Evolutionary conservation across 2,797 vertebrate species (phyloP).

Genomic region (Cichlasoma orientale): DNA sequence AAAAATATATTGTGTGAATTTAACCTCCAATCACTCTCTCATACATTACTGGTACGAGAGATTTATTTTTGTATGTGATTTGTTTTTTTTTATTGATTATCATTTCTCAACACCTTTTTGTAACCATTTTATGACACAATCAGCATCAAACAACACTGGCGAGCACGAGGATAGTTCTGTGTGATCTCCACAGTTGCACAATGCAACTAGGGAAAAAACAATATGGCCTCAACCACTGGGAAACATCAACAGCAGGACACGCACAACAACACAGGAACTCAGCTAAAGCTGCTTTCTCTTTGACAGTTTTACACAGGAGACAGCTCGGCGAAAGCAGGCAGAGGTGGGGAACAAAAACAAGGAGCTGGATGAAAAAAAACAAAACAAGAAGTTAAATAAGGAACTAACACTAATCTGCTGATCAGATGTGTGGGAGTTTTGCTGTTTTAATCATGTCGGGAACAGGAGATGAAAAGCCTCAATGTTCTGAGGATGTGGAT

Average conservation of each 20-base stretch:
- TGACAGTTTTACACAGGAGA: neutral
- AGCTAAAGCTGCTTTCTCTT: neutral
- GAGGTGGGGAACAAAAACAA: neutral
- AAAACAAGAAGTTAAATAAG: constrained; percentile 21
- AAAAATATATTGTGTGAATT: neutral
- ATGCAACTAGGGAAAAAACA: too few relatives aligned
- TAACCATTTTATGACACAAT: neutral
- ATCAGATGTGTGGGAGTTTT: neutral
- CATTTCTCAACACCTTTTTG: neutral
- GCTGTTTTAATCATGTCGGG: neutral
- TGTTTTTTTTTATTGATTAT: neutral
- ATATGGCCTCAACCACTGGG: too few relatives aligned
- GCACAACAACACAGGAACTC: neutral
- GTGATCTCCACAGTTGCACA: too few relatives aligned
- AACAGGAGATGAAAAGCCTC: neutral
- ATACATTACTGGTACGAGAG: neutral
- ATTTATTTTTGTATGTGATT: neutral
- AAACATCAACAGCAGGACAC: neutral
- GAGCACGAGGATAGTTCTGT: neutral
- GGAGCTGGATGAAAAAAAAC: neutral
- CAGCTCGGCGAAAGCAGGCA: neutral
- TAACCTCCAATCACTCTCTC: neutral
- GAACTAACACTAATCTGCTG: constrained; percentile 33
- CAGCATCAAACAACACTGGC: neutral
- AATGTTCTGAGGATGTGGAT: neutral